Evolutionary conservation across 2,113 vertebrate genomes (phyloP).

Genomic region (Alethe castanea): DNA sequence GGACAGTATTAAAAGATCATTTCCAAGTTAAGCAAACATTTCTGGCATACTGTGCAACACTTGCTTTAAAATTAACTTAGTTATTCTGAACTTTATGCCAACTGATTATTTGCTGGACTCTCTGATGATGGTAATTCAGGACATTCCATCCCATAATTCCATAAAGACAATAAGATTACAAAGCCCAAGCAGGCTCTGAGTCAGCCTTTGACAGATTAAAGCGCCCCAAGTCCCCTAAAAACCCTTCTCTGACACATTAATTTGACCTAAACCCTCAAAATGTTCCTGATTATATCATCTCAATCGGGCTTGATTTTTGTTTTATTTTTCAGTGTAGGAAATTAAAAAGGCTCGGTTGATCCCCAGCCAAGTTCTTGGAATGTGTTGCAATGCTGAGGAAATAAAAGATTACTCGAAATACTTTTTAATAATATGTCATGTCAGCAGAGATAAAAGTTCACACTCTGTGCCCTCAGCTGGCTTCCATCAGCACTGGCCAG

Average conservation of each 20-base stretch:
- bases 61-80: conserved; percentile 30
- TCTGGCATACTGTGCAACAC: neutral
- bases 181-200: conserved; percentile 17
- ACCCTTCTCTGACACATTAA: conserved; percentile 33
- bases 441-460: conserved; percentile 65
- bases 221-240: conserved; percentile 30
- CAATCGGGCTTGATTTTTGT: conserved; percentile 44
- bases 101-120: neutral
- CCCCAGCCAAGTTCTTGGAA: conserved; percentile 45
- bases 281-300: conserved; percentile 68
- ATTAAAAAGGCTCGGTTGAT: conserved; percentile 62
- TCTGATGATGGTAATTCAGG: neutral
- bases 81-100: conserved; percentile 14
- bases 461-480: conserved; percentile 51
- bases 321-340: conserved; percentile 62
- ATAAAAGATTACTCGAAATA: conserved; percentile 62
- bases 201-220: conserved; percentile 49
- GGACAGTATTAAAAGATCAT: neutral
- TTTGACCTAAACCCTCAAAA: conserved; percentile 58
- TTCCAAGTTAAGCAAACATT: conserved; percentile 31
- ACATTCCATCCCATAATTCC: neutral
- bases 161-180: conserved; percentile 42
- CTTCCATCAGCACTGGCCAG: conserved; percentile 24
- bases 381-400: conserved; percentile 66
- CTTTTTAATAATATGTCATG: conserved; percentile 69